Evolutionary conservation across 2,113 vertebrate genomes (phyloP).

Genomic region (Sprattus sprattus): DNA sequence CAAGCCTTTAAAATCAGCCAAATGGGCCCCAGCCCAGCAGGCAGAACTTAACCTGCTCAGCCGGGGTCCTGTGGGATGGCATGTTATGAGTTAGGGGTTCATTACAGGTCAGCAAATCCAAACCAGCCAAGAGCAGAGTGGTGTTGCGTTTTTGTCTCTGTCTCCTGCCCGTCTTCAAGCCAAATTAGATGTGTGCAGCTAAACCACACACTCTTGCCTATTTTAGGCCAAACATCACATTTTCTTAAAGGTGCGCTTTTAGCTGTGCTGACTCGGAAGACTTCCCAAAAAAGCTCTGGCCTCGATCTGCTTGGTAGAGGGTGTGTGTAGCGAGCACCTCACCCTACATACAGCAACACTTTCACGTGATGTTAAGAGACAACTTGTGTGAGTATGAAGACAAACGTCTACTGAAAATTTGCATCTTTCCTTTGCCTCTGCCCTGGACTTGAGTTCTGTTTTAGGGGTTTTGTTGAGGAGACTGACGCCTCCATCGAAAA

Average conservation of each 20-base stretch:
- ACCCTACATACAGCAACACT: neutral
- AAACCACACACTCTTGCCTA: neutral
- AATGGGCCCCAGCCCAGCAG: neutral
- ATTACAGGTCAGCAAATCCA: neutral
- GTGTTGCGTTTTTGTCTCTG: neutral
- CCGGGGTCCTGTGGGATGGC: neutral
- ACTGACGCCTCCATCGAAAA: neutral
- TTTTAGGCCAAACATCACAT: slow-evolving; percentile 1
- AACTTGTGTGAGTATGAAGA: neutral
- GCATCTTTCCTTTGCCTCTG: neutral
- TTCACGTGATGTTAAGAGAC: neutral
- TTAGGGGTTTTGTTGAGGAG: neutral
- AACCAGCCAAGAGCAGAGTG: neutral
- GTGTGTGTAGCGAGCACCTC: neutral
- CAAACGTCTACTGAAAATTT: neutral
- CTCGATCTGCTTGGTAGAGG: neutral
- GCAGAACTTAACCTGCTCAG: slow-evolving; percentile 17
- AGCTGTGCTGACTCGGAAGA: neutral
- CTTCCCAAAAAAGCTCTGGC: neutral
- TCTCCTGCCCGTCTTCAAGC: neutral
- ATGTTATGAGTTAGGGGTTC: neutral
- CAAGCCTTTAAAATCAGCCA: slow-evolving; percentile 8
- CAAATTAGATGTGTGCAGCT: slow-evolving; percentile 3
- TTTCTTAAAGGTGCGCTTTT: slow-evolving; percentile 5
- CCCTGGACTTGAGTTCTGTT: neutral